phyloP scores from a whole-genome alignment of 2,113 vertebrate species.

The Mustelus asterias region DNA sequence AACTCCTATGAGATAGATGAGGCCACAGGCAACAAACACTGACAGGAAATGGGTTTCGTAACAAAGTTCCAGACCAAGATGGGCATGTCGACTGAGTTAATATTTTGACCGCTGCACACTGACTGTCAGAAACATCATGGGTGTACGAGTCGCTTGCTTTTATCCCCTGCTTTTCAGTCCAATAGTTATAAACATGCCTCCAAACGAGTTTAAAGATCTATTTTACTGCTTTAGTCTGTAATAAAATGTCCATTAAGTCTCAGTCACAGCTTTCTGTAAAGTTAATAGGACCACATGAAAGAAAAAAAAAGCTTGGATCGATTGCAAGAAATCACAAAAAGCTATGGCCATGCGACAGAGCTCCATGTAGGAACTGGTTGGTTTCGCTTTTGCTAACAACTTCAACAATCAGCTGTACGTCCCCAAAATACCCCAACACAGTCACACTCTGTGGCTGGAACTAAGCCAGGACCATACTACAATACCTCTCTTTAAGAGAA shows the following conservation, averaged over 20 bases:
- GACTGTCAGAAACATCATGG: slow-evolving; percentile 1
- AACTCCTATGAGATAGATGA: background rate
- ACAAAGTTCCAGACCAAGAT: background rate
- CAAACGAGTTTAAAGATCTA: background rate
- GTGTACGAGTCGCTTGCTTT: background rate
- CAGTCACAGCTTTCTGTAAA: slow-evolving; percentile 28
- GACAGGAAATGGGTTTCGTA: slow-evolving; percentile 29
- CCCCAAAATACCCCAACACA: background rate
- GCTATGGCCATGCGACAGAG: background rate
- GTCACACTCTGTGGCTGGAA: background rate
- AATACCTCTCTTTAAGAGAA: background rate
- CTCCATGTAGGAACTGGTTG: background rate
- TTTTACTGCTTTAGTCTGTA: background rate
- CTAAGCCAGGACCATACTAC: background rate
- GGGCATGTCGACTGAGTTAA: background rate
- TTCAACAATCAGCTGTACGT: background rate
- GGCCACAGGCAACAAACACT: background rate
- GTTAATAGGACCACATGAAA: slow-evolving; percentile 15
- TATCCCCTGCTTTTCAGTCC: slow-evolving; percentile 3
- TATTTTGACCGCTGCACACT: background rate
- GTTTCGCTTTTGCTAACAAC: slow-evolving; percentile 15
- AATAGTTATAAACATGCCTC: slow-evolving; percentile 21
- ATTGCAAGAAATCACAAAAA: slow-evolving; percentile 17
- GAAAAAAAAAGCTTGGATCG: slow-evolving; percentile 9
- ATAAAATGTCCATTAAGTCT: slow-evolving; percentile 30